These are phyloP conservation scores for Podarcis muralis DNA, from an alignment of 2,113 vertebrate genomes.

Conservation along the genomic window DNA sequence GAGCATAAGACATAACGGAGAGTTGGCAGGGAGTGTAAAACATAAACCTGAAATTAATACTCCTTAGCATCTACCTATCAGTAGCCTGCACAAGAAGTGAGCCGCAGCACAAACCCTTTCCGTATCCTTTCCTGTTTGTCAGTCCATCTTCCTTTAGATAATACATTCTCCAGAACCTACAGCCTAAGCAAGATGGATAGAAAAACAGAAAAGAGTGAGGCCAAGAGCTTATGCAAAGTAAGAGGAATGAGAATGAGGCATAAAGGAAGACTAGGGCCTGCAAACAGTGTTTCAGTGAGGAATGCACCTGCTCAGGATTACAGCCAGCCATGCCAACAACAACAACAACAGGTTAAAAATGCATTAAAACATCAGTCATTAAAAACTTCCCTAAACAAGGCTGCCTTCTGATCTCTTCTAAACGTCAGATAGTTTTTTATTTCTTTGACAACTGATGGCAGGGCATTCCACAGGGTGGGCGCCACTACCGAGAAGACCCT, in stretches of 20 bases:
- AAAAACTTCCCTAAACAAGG: no score
- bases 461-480: no score
- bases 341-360: no score
- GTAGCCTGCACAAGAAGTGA: not conserved
- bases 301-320: not conserved
- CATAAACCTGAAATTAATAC: not conserved
- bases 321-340: not conserved
- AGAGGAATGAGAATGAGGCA: not conserved
- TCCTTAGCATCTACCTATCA: not conserved
- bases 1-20: not conserved
- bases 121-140: not conserved
- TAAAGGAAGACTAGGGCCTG: not conserved
- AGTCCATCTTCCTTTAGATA: not conserved
- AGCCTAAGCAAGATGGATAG: no score
- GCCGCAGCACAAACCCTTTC: not conserved
- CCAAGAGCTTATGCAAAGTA: not conserved
- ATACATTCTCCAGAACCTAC: not conserved
- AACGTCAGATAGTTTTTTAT: no score
- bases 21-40: not conserved
- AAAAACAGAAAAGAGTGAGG: not conserved
- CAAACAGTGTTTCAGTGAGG: not conserved
- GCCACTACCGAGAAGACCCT: no score
- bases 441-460: no score
- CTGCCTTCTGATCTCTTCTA: no score
- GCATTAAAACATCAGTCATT: no score